Evolutionary conservation across 2,113 vertebrate species (phyloP), one percentile per base, ranked within the genome.

Genomic region (Takifugu bimaculatus): DNA sequence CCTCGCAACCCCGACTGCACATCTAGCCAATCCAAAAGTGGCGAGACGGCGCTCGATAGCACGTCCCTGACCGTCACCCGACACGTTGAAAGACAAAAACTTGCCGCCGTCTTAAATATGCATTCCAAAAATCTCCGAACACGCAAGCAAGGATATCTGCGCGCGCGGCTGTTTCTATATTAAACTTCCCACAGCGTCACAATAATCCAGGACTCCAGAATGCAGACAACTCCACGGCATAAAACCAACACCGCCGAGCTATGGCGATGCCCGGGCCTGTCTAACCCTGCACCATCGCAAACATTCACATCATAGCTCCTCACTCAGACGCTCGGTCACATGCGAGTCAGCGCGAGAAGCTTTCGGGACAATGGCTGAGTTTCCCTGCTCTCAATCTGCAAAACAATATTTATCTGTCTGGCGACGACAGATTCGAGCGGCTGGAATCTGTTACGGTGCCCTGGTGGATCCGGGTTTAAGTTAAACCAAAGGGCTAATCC

Each of bases 221-320:
- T 39, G 35, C 35, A 9, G 35, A 39, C 35, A 39, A 39, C 35
- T 39, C 11, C 7, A 39, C 35, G 11, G 35, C 35, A 11, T 39
- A n/a, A 57, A 12, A 43, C 55, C 57, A 50, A 65, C 20, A 52
- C 50, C 1, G 47, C 61, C 4, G 35, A 4, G 54, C 29, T 9
- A 56, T 64, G 27, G 57, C 45, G 67, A 65, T 79, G 77, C 77
- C 66, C 55, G 51, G 64, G 50, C 84, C 73, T 79, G 79, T 68
- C 68, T 65, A 15, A 54, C 57, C 61, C 45, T 12, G 66, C 5
- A 50, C 56, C 63, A 59, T 60, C 68, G 60, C 57, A 54, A 20
- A 49, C 50, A 51, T 26, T 44, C 65, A 60, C 66, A 77, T 77
- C 72, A 78, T 26, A 75, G 75, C 75, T 70, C 35, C 68, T 29